A percentile compares a stretch with the other conserved stretches of the same genome.
These are phyloP conservation scores for Bombyx huttoni DNA, from an alignment of 2,888 invertebrate species.

Conservation along the genomic window DNA sequence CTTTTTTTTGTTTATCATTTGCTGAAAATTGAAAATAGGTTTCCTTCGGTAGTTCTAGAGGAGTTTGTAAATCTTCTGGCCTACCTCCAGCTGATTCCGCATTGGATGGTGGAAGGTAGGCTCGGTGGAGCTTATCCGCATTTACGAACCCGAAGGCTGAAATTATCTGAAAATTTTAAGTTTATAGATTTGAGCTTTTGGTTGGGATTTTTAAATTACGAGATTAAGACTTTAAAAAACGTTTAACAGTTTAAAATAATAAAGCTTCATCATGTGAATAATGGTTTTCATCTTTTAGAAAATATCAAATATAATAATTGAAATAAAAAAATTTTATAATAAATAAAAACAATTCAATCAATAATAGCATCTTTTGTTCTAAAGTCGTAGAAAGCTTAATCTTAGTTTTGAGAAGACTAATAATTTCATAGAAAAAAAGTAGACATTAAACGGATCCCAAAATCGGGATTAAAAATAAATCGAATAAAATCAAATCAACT, in stretches of 20 bases:
- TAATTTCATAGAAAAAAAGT: no score
- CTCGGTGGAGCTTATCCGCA: constrained; percentile 40
- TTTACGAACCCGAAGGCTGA: constrained; percentile 26
- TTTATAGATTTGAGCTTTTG: neutral
- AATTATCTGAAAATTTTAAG: constrained; percentile 32
- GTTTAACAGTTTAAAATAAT: neutral
- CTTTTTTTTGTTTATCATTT: neutral
- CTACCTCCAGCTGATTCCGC: constrained; percentile 39
- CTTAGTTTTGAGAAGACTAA: no score
- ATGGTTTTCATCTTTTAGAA: no score
- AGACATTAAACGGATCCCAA: no score
- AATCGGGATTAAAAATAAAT: no score
- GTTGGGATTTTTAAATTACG: neutral
- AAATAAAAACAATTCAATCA: no score
- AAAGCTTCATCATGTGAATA: neutral
- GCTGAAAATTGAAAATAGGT: constrained; percentile 6
- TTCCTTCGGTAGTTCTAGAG: constrained; percentile 31
- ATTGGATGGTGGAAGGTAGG: constrained; percentile 48
- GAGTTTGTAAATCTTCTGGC: constrained; percentile 28
- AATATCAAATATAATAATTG: no score
- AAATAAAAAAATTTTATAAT: no score
- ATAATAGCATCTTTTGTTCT: no score
- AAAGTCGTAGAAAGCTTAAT: no score
- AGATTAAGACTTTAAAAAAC: neutral
- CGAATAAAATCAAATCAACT: no score